Conservation (phyloP, 1,140 invertebrate species). For the Monochamus saltuarius region DNA sequence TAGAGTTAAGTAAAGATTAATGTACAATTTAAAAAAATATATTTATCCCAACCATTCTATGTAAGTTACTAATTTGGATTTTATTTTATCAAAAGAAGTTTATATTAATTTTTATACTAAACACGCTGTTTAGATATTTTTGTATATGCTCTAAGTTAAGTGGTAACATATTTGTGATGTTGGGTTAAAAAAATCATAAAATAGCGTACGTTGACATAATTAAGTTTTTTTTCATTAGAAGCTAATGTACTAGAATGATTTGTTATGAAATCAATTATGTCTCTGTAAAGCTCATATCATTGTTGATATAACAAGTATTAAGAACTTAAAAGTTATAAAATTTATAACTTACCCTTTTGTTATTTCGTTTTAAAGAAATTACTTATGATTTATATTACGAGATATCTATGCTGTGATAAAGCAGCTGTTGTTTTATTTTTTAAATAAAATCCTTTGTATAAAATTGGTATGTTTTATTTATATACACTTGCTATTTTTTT, state of each 20-base stretch:
- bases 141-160: background rate
- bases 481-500: background rate
- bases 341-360: slow-evolving; percentile 12
- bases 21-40: too few species aligned
- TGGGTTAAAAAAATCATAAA: background rate
- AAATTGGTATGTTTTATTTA: slow-evolving; percentile 2
- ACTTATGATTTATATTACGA: slow-evolving; percentile 10
- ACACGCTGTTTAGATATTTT: background rate
- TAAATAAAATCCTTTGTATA: slow-evolving; percentile 15
- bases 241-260: slow-evolving; percentile 5
- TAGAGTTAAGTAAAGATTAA: slow-evolving; percentile 9
- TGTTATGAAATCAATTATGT: slow-evolving; percentile 13
- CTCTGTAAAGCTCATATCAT: slow-evolving; percentile 3
- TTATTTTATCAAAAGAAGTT: background rate
- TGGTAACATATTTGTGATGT: slow-evolving; percentile 24
- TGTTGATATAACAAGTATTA: slow-evolving; percentile 20
- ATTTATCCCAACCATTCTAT: too few species aligned
- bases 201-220: background rate
- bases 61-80: too few species aligned
- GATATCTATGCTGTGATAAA: slow-evolving; percentile 21
- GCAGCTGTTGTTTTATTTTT: slow-evolving; percentile 30
- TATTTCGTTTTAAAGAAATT: slow-evolving; percentile 6
- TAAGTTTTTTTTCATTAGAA: background rate
- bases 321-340: slow-evolving; percentile 17
- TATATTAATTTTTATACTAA: background rate